Evolutionary conservation across 2,888 invertebrate species (phyloP).

Genomic region (Oscheius myriophilus): DNA sequence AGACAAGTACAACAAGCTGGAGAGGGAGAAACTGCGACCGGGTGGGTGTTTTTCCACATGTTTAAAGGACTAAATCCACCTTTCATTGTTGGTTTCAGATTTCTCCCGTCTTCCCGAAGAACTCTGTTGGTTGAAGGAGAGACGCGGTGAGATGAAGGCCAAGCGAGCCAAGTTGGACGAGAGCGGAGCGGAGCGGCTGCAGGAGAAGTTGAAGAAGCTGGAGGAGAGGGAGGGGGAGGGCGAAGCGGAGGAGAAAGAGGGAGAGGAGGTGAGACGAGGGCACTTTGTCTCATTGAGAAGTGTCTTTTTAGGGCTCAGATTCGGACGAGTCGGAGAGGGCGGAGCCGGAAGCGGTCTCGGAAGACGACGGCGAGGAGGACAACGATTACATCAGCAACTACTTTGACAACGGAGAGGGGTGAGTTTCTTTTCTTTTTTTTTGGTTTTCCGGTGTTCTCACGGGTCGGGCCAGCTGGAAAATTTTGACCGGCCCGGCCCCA

Average conservation of each 20-base stretch:
- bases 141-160: slow-evolving; percentile 23
- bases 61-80: neutral
- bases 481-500: too few relatives aligned
- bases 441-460: neutral
- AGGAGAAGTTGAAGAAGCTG: slow-evolving; percentile 45
- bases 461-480: too few relatives aligned
- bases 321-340: slow-evolving; percentile 41
- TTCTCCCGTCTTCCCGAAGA: slow-evolving; percentile 47
- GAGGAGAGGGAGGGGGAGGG: slow-evolving; percentile 43
- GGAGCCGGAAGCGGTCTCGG: slow-evolving; percentile 50
- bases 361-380: slow-evolving; percentile 67
- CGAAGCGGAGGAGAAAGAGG: slow-evolving; percentile 39
- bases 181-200: slow-evolving; percentile 5
- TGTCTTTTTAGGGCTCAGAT: neutral
- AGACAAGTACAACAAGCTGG: slow-evolving; percentile 58
- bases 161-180: slow-evolving; percentile 41
- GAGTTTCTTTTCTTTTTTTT: slow-evolving; percentile 3
- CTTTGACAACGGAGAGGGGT: slow-evolving; percentile 69
- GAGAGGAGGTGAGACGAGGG: slow-evolving; percentile 22
- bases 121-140: slow-evolving; percentile 38
- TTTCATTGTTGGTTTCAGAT: slow-evolving; percentile 32
- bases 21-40: slow-evolving; percentile 48
- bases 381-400: slow-evolving; percentile 68
- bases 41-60: slow-evolving; percentile 33
- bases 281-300: neutral